Evolutionary conservation across 2,888 invertebrate genomes (phyloP), one percentile per base, ranked within the genome.

Genomic region (Euproctis similis): DNA sequence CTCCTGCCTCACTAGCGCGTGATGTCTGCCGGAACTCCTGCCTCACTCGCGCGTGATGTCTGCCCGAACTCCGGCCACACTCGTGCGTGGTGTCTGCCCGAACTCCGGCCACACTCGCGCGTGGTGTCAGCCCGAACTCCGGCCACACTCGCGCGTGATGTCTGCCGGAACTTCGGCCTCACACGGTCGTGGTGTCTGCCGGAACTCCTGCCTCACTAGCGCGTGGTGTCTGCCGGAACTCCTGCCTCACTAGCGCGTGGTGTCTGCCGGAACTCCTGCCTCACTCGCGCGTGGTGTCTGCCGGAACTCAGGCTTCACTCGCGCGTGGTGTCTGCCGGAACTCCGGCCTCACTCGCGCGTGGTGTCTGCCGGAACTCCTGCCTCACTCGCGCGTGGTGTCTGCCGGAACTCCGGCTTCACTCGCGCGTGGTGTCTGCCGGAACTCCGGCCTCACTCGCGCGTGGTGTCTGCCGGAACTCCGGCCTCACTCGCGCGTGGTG

Each of bases 341-440:
- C n/a, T n/a, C n/a, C n/a, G n/a, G n/a, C n/a, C n/a, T n/a, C n/a
- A n/a, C n/a, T n/a, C n/a, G n/a, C n/a, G n/a, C n/a, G n/a, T n/a
- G n/a, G n/a, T 14, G 12, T 9, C 23, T 21, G 19, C 14, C n/a
- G 16, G 22, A 12, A 12, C 1, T n/a, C n/a, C 23, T 3, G 13
- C 6, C 9, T 16, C 10, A 10, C 2, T 8, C 1, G 12, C 1
- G 19, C 17, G n/a, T 12, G 21, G 16, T 1, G 12, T 7, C 30
- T 24, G 11, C 24, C 19, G 8, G 24, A 5, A 11, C 5, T 3
- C 1, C 23, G 6, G 10, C 9, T 17, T 7, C 6, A 3, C 6
- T 6, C 8, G 19, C 13, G 19, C 12, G 16, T 9, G 18, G 24
- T 6, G 11, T 5, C 26, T 29, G 10, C 29, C 25, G 18, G 25